Evolutionary conservation across 2,113 vertebrate species (phyloP).

Genomic region (Megalops atlanticus): DNA sequence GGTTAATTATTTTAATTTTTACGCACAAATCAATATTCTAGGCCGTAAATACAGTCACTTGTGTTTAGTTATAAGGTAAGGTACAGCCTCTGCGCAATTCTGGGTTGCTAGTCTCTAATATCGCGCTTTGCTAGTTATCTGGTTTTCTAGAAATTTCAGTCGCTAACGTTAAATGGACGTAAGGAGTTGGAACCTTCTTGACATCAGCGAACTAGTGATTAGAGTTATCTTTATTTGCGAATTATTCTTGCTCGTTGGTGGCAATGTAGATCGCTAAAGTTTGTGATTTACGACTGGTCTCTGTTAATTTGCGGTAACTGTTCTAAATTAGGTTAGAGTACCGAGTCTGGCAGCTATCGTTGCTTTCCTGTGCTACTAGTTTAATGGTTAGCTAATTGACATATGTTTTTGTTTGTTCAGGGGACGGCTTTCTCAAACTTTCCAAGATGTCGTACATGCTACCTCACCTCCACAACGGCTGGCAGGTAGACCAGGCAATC

Average conservation of each 20-base stretch:
- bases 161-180: neutral
- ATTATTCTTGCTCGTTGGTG: too few relatives aligned
- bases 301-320: too few relatives aligned
- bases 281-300: too few relatives aligned
- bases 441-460: conserved; percentile 95
- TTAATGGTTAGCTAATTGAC: neutral
- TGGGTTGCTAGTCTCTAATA: neutral
- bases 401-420: neutral
- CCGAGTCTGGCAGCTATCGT: too few relatives aligned
- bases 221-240: too few relatives aligned
- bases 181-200: neutral
- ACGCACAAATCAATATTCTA: too few relatives aligned
- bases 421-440: neutral
- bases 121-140: neutral
- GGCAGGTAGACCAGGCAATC: conserved; percentile 98
- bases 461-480: conserved; percentile 96
- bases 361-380: neutral
- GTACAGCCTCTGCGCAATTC: too few relatives aligned
- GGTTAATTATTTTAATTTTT: too few relatives aligned
- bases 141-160: conserved; percentile 3
- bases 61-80: neutral
- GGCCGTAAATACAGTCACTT: too few relatives aligned
- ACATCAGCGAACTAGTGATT: too few relatives aligned
- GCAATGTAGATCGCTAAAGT: too few relatives aligned
- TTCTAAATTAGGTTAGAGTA: too few relatives aligned